Percentiles rank a stretch among this genome's conserved stretches.
Evolutionary conservation across 2,888 invertebrate genomes (phyloP).

Genomic region (Caprella mutica): DNA sequence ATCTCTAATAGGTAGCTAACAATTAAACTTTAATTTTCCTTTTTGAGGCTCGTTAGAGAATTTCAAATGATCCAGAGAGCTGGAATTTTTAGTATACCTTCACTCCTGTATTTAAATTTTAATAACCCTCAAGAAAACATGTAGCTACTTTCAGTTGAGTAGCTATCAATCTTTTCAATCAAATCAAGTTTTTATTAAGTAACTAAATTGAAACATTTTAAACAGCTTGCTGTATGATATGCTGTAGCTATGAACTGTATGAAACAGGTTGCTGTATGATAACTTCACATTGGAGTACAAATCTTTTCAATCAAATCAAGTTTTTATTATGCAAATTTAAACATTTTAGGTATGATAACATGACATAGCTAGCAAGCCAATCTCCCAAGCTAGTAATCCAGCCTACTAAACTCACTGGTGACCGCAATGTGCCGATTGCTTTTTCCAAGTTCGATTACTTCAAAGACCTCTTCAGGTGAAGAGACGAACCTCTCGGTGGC

Average conservation of each 20-base stretch:
- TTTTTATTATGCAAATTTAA: neutral
- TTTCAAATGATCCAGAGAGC: too few species aligned
- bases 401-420: slow-evolving; percentile 63
- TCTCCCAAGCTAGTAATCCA: neutral
- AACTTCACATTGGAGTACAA: neutral
- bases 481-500: slow-evolving; percentile 98
- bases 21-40: too few species aligned
- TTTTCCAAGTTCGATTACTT: slow-evolving; percentile 98
- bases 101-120: too few species aligned
- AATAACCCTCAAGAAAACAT: too few species aligned
- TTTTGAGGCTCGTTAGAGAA: too few species aligned
- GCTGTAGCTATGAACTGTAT: neutral
- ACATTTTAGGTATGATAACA: neutral
- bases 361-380: neutral
- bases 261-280: neutral
- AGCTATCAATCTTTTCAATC: too few species aligned
- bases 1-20: too few species aligned
- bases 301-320: neutral
- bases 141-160: too few species aligned
- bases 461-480: slow-evolving; percentile 98
- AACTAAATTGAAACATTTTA: too few species aligned
- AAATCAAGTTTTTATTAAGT: too few species aligned
- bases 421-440: slow-evolving; percentile 98
- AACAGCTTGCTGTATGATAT: too few species aligned
- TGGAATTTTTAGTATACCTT: too few species aligned